Evolutionary conservation across 2,888 invertebrate genomes (phyloP).

Genomic region (Aporophyla lueneburgensis): DNA sequence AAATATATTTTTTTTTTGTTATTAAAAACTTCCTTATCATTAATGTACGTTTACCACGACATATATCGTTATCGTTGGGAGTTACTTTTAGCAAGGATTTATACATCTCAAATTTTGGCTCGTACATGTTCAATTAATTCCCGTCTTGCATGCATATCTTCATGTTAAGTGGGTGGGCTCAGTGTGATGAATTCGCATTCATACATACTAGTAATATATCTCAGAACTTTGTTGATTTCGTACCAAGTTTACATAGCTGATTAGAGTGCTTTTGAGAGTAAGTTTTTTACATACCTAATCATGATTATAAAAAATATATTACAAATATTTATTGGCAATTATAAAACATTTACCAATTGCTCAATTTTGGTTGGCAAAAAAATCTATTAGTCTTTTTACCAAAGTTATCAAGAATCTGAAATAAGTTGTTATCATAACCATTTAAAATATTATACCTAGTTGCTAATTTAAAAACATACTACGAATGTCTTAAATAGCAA

Average conservation of each 20-base stretch:
- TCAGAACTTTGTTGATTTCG: constrained; percentile 38
- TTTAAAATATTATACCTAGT: not conserved
- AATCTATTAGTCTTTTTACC: too few relatives aligned
- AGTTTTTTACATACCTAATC: not conserved
- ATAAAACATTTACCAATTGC: not conserved
- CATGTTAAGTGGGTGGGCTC: constrained; percentile 50
- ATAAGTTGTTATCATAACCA: not conserved
- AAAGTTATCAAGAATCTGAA: not conserved
- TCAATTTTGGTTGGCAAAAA: not conserved
- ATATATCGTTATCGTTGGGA: not conserved
- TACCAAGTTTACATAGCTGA: constrained; percentile 41
- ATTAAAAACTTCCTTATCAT: not conserved
- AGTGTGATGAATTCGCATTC: constrained; percentile 60
- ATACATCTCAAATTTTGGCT: constrained; percentile 27
- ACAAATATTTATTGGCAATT: not conserved
- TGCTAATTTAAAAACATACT: not conserved
- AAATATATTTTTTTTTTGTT: not conserved
- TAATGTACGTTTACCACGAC: not conserved
- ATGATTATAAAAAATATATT: not conserved
- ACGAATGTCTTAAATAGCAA: not conserved
- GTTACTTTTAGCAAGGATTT: constrained; percentile 14
- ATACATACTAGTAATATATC: constrained; percentile 47
- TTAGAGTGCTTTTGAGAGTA: constrained; percentile 17
- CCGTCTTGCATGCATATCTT: constrained; percentile 61
- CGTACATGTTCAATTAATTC: constrained; percentile 58